phyloP scores from a whole-genome alignment of 2,888 invertebrate genomes.

The Rhodophaea formosa region DNA sequence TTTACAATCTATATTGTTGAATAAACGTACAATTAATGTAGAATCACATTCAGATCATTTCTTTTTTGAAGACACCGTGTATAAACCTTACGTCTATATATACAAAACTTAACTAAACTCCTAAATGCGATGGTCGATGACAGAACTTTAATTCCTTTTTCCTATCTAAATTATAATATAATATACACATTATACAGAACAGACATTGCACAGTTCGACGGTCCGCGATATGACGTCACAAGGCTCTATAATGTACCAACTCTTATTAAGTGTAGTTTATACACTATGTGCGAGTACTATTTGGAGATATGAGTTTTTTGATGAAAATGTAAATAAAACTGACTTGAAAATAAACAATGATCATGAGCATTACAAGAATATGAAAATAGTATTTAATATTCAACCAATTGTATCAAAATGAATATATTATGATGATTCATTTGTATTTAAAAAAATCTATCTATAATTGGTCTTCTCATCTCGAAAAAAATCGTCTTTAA shows the following conservation, averaged over 20 bases:
- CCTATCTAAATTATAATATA: slow-evolving; percentile 67
- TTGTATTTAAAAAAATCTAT: too few relatives aligned
- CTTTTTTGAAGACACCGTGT: slow-evolving; percentile 22
- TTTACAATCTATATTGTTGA: not conserved
- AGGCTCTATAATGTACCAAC: slow-evolving; percentile 47
- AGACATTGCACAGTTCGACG: slow-evolving; percentile 73
- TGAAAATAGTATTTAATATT: too few relatives aligned
- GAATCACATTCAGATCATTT: slow-evolving; percentile 5
- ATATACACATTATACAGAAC: slow-evolving; percentile 73
- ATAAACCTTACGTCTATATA: slow-evolving; percentile 60
- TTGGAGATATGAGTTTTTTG: too few relatives aligned
- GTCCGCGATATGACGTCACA: slow-evolving; percentile 68
- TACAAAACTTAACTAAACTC: slow-evolving; percentile 68
- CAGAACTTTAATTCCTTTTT: slow-evolving; percentile 73
- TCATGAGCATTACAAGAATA: too few relatives aligned
- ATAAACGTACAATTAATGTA: not conserved
- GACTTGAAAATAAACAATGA: too few relatives aligned
- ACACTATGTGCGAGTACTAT: too few relatives aligned
- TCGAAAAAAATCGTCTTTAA: too few relatives aligned
- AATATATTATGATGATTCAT: too few relatives aligned
- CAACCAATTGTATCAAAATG: too few relatives aligned
- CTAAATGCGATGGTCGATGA: slow-evolving; percentile 72
- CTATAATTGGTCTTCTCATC: too few relatives aligned
- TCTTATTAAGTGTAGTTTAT: slow-evolving; percentile 27
- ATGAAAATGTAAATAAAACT: too few relatives aligned